Evolutionary conservation across 2,888 invertebrate species (phyloP).

Genomic region (Endotricha flammealis): DNA sequence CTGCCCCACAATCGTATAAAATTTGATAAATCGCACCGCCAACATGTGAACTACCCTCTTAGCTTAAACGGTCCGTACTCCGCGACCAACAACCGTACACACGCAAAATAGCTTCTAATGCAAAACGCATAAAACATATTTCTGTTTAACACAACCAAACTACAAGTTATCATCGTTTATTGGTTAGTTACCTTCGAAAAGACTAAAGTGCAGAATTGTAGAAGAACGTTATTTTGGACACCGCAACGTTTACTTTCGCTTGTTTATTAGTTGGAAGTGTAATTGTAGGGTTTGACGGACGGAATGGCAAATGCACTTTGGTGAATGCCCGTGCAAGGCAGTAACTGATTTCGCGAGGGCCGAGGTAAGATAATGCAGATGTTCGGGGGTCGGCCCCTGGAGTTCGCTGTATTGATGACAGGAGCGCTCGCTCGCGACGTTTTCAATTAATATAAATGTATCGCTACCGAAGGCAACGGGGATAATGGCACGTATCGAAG

Average conservation of each 20-base stretch:
- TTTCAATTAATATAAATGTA: slow-evolving; percentile 70
- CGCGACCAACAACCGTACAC: slow-evolving; percentile 23
- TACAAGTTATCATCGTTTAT: slow-evolving; percentile 62
- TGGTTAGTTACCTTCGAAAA: slow-evolving; percentile 28
- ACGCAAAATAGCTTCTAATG: slow-evolving; percentile 20
- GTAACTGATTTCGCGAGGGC: slow-evolving; percentile 63
- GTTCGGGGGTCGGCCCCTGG: slow-evolving; percentile 42
- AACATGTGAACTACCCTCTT: slow-evolving; percentile 77
- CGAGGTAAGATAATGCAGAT: slow-evolving; percentile 75
- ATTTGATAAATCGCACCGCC: slow-evolving; percentile 76
- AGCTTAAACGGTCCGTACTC: slow-evolving; percentile 63
- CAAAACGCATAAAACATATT: slow-evolving; percentile 2
- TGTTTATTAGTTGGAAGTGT: slow-evolving; percentile 23
- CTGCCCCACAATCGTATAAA: slow-evolving; percentile 66
- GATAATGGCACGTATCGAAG: not conserved
- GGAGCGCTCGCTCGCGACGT: slow-evolving; percentile 58
- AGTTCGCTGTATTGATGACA: slow-evolving; percentile 56
- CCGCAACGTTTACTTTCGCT: slow-evolving; percentile 27
- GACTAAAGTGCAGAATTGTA: slow-evolving; percentile 13
- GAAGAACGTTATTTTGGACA: slow-evolving; percentile 22
- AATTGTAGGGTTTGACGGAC: slow-evolving; percentile 61
- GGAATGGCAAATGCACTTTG: slow-evolving; percentile 71
- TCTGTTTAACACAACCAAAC: slow-evolving; percentile 13
- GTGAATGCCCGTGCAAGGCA: slow-evolving; percentile 55
- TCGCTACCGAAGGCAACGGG: slow-evolving; percentile 18